Percentiles rank a stretch among this genome's conserved stretches.
phyloP scores from a whole-genome alignment of 1,140 invertebrate species.

The Drosophila kohkoa region DNA sequence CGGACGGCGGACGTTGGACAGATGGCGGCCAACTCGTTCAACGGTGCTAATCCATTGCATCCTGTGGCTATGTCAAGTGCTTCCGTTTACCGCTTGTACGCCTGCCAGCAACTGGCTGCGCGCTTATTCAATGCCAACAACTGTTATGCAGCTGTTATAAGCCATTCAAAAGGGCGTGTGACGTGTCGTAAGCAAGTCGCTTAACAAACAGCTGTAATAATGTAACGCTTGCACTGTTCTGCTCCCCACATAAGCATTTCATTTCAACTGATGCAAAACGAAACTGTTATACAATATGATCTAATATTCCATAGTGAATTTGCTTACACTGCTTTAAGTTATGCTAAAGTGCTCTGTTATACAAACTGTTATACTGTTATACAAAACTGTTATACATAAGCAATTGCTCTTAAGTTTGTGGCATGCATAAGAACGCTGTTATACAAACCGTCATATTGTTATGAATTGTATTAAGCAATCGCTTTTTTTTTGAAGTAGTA shows the following conservation, averaged over 20 bases:
- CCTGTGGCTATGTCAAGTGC: slow-evolving; percentile 28
- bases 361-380: slow-evolving; percentile 10
- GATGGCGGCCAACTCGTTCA: background rate
- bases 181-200: background rate
- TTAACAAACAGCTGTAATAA: background rate
- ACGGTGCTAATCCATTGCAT: slow-evolving; percentile 23
- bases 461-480: no score
- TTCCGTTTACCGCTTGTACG: slow-evolving; percentile 23
- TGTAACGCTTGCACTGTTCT: background rate
- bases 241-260: background rate
- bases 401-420: background rate
- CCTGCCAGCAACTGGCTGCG: background rate
- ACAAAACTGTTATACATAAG: background rate
- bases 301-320: no score
- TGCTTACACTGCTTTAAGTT: background rate
- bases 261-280: background rate
- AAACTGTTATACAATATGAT: background rate
- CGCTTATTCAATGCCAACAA: slow-evolving; percentile 2
- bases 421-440: background rate
- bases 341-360: background rate
- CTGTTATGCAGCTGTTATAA: slow-evolving; percentile 5
- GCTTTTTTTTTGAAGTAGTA: no score
- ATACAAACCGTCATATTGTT: background rate
- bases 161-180: background rate
- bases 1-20: background rate